A percentile compares a stretch with the other conserved stretches of the same genome.
These are phyloP conservation scores for Oithona nana DNA, from an alignment of 2,888 invertebrate genomes.

Conservation along the genomic window DNA sequence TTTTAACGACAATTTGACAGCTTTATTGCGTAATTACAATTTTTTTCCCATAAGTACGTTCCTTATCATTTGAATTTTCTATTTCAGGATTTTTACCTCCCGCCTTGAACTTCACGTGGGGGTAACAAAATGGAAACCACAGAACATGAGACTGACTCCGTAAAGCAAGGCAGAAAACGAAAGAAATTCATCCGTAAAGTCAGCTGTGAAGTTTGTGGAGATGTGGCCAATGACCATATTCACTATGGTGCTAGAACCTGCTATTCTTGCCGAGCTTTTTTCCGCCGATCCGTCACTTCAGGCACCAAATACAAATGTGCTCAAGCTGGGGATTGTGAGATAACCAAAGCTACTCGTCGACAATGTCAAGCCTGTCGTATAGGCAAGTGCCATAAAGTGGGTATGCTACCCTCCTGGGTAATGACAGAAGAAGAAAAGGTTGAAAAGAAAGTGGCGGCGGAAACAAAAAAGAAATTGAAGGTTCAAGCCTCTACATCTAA, in stretches of 20 bases:
- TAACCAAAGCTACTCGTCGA: neutral
- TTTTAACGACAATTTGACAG: too few relatives aligned
- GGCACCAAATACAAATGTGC: neutral
- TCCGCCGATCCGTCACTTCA: neutral
- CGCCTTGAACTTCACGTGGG: too few relatives aligned
- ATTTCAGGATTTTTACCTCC: too few relatives aligned
- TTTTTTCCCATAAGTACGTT: too few relatives aligned
- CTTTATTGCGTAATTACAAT: too few relatives aligned
- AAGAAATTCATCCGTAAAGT: slow-evolving; percentile 1
- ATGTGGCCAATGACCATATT: slow-evolving; percentile 3
- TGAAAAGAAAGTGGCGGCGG: neutral
- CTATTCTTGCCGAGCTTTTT: slow-evolving; percentile 12
- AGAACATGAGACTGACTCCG: neutral
- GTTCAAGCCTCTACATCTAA: neutral
- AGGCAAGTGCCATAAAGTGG: neutral
- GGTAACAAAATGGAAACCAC: too few relatives aligned
- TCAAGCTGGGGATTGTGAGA: neutral
- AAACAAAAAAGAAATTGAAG: neutral
- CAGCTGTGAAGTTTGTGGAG: slow-evolving; percentile 4
- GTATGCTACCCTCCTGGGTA: neutral
- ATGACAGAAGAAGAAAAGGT: neutral
- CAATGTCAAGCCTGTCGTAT: neutral
- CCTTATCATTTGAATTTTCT: too few relatives aligned
- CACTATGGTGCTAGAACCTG: slow-evolving; percentile 7
- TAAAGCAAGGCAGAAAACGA: neutral